Percentiles rank a stretch among this genome's conserved stretches.
Conservation (phyloP, 1,140 invertebrate species). For the Zaprionus inermis region DNA sequence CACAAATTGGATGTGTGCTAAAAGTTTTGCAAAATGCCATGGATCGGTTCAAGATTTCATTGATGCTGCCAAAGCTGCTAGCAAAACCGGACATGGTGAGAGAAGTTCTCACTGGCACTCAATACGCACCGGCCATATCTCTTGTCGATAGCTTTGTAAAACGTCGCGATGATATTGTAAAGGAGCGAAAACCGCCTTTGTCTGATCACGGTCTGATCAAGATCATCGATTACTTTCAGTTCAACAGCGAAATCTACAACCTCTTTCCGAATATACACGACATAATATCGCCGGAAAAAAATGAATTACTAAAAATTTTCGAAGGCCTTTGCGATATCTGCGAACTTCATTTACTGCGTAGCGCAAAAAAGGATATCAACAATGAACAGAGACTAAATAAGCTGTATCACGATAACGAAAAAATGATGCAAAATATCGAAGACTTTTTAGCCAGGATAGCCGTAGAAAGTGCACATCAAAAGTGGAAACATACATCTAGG, state of each 20-base stretch:
- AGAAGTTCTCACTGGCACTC: not conserved
- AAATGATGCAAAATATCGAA: not conserved
- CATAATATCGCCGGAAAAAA: not conserved
- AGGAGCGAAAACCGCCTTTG: not conserved
- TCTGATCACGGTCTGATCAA: slow-evolving; percentile 17
- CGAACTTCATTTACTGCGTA: not conserved
- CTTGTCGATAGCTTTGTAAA: slow-evolving; percentile 1
- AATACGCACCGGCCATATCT: slow-evolving; percentile 2
- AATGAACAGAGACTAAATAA: slow-evolving; percentile 11
- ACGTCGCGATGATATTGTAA: not conserved
- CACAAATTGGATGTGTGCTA: slow-evolving; percentile 23
- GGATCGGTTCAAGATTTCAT: slow-evolving; percentile 5
- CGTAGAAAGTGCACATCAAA: not conserved
- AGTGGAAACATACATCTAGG: not conserved
- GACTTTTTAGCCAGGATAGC: not conserved
- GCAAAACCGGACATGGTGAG: not conserved
- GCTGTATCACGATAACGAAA: slow-evolving; percentile 16
- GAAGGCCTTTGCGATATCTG: slow-evolving; percentile 9
- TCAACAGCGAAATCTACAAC: not conserved
- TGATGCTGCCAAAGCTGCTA: slow-evolving; percentile 28
- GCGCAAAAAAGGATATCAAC: not conserved
- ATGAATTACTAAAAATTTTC: not conserved
- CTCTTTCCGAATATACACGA: slow-evolving; percentile 10
- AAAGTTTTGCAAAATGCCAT: slow-evolving; percentile 9
- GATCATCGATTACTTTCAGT: slow-evolving; percentile 33